Conservation (phyloP, 1,140 invertebrate species). For the Pseudomyrmex dendroicus region DNA sequence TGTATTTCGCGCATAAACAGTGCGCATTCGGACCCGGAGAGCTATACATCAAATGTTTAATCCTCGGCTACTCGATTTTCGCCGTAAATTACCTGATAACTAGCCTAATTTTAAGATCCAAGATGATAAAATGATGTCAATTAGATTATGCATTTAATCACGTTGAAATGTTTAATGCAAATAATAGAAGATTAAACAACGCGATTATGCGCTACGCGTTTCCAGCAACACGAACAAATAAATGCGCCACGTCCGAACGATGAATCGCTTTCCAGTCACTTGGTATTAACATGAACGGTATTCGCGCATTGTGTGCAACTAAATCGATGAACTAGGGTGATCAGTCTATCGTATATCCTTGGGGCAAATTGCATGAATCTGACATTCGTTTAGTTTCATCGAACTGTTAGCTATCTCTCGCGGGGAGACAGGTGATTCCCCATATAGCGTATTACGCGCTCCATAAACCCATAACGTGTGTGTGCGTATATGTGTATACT, state of each 20-base stretch:
- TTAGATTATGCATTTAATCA: constrained; percentile 48
- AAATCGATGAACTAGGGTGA: constrained; percentile 54
- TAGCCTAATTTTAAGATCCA: constrained; percentile 53
- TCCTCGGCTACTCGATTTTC: constrained; percentile 27
- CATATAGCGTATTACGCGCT: constrained; percentile 41
- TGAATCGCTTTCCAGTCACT: constrained; percentile 34
- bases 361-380: constrained; percentile 58
- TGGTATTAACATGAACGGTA: constrained; percentile 26
- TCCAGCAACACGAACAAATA: constrained; percentile 11
- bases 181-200: constrained; percentile 56
- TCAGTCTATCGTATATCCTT: constrained; percentile 70
- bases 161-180: constrained; percentile 56
- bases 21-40: neutral
- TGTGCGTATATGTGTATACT: constrained; percentile 1
- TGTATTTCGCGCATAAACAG: constrained; percentile 25
- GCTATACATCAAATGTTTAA: constrained; percentile 38
- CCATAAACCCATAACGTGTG: constrained; percentile 23
- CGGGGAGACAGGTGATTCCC: constrained; percentile 60
- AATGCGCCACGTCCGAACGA: constrained; percentile 29
- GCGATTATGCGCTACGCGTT: constrained; percentile 9
- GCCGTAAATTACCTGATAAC: constrained; percentile 48
- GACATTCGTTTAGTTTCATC: constrained; percentile 65
- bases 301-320: constrained; percentile 30
- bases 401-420: constrained; percentile 43
- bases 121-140: constrained; percentile 41